Base-by-base conservation (phyloP, 2,797 vertebrate genomes). In the Zalophus californianus region DNA sequence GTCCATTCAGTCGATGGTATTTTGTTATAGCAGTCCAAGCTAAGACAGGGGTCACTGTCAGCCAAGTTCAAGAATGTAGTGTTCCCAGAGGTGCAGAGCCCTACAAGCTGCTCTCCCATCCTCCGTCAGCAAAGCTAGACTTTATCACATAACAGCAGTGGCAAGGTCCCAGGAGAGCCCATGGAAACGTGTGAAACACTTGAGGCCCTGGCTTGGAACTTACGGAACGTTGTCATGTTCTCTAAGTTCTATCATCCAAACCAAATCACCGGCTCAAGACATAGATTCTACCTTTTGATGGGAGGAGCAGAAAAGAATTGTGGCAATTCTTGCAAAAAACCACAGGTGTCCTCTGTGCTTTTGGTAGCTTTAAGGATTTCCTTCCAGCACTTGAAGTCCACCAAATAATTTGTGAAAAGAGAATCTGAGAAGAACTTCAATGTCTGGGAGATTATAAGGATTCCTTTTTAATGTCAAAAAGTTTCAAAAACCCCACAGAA, bases 321-420 rank as follows among this genome's bases (percentile, higher is more conserved):
- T 48, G 73, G 62, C 83, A 82, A 66, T 72, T 73, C 89, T 93
- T 96, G 91, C 90, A 86, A 44, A 84, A 12, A 66, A 86, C 84
- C 73, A 83, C 90, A 96, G 92, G 90, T 79, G 84, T 73, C 75
- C 25, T 86, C 27, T 86, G 64, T 87, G 89, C 93, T 97, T 95
- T 87, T 56, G 35, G 86, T 89, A 86, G 79, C 68, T 84, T 54
- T 79, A 70, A 92, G 79, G 66, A 52, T 96, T 93, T 96, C 41
- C 90, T 82, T 72, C 4, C 56, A 68, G 56, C 56, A 54, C 62
- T 95, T 96, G 80, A 90, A 96, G 85, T 92, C 23, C 78, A 84
- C 56, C 77, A 60, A 82, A 89, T 95, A 93, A 89, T 75, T 66
- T 68, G 72, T 41, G 27, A 75, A 83, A 96, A 75, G 73, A 75